Evolutionary conservation across 2,797 vertebrate genomes (phyloP).

Genomic region (Leucoraja ocellata): DNA sequence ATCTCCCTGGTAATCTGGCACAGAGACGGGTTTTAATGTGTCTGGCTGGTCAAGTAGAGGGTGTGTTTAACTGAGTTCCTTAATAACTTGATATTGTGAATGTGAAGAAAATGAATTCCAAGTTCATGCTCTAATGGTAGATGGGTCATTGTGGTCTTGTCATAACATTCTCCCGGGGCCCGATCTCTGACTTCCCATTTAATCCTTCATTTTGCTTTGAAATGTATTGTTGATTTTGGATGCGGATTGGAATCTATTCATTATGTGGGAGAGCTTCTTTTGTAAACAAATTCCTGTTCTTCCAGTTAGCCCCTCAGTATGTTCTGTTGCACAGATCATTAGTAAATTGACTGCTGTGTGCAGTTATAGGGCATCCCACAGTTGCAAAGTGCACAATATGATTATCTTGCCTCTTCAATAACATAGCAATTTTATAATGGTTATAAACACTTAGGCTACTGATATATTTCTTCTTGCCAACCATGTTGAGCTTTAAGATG

Average conservation of each 20-base stretch:
- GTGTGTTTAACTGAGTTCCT: background rate
- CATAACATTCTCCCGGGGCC: background rate
- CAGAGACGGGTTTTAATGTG: background rate
- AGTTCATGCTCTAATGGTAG: too few species aligned
- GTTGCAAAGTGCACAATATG: background rate
- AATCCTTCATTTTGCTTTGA: background rate
- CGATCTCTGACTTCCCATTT: background rate
- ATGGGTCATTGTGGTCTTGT: background rate
- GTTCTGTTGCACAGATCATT: background rate
- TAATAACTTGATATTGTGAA: too few species aligned
- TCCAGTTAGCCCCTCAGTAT: background rate
- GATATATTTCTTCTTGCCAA: background rate
- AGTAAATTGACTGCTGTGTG: slow-evolving; percentile 14
- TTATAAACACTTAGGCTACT: background rate
- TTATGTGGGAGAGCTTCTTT: background rate
- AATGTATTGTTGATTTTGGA: background rate
- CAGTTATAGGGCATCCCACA: background rate
- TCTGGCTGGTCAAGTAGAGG: background rate
- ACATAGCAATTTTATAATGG: background rate
- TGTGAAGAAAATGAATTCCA: too few species aligned
- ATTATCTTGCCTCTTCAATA: background rate
- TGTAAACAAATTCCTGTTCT: background rate
- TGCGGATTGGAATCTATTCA: background rate
- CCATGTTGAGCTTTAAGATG: too few species aligned
- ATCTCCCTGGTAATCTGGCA: background rate